These are phyloP conservation scores for Drosophila triauraria DNA, from an alignment of 1,140 invertebrate species.

Conservation along the genomic window DNA sequence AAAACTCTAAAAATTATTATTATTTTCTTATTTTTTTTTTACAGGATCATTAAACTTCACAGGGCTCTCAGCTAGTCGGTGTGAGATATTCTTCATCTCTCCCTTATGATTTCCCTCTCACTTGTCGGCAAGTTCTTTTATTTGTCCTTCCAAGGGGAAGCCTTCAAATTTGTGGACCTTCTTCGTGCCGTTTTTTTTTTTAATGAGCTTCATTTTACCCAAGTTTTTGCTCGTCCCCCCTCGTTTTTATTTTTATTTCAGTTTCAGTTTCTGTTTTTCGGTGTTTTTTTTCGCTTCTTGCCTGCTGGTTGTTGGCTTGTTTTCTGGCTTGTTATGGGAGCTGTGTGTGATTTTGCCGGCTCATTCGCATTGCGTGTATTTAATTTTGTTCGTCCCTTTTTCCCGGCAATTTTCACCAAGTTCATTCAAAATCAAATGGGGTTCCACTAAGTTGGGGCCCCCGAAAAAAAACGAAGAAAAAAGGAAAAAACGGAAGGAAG, in stretches of 20 bases:
- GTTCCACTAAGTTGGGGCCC: slow-evolving; percentile 31
- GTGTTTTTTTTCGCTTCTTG: slow-evolving; percentile 15
- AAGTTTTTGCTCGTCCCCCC: slow-evolving; percentile 22
- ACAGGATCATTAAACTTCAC: too few species aligned
- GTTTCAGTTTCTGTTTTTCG: slow-evolving; percentile 21
- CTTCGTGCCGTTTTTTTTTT: slow-evolving; percentile 57
- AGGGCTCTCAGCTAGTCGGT: neutral
- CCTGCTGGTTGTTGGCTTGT: slow-evolving; percentile 53
- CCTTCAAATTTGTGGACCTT: slow-evolving; percentile 49
- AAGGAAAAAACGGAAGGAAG: slow-evolving; percentile 20
- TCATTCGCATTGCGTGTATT: slow-evolving; percentile 67
- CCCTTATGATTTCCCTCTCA: slow-evolving; percentile 7
- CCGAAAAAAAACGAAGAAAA: neutral
- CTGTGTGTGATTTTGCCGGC: slow-evolving; percentile 52
- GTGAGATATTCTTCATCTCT: neutral
- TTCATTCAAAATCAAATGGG: slow-evolving; percentile 83
- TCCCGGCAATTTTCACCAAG: slow-evolving; percentile 73
- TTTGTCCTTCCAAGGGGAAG: slow-evolving; percentile 30
- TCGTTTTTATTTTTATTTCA: slow-evolving; percentile 30
- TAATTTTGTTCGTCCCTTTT: slow-evolving; percentile 67
- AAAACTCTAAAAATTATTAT: too few species aligned
- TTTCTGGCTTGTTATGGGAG: slow-evolving; percentile 65
- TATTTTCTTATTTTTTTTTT: too few species aligned
- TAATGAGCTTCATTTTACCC: slow-evolving; percentile 70
- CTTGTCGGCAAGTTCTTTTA: slow-evolving; percentile 33